Evolutionary conservation across 2,888 invertebrate genomes (phyloP), one percentile per base, ranked within the genome.

Genomic region (Tetanocera ferruginea): DNA sequence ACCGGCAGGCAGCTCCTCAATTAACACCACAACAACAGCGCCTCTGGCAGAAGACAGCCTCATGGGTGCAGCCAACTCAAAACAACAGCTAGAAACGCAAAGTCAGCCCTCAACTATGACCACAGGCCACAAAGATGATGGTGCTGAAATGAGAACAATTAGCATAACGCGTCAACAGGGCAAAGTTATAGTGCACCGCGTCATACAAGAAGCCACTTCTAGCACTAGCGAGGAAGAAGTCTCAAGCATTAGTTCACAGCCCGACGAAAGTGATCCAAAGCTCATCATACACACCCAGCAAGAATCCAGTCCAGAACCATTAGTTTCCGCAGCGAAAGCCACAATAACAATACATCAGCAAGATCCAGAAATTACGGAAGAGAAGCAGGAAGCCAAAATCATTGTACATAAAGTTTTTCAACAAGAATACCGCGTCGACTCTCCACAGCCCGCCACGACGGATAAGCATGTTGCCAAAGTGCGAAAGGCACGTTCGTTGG

Each of bases 401-500:
- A 87, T 88, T 78, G 83, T 86, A 43, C 87, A 87, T 60, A 79
- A 84, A 57, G 80, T 86, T 5, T 75, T 55, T 6, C 64, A 73
- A n/a, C 66, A 62, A 51, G 49, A 74, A 11, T 71, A 79, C 34
- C 79, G 79, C 0, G 80, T 74, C 14, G 79, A 77, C 14, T 80
- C 77, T 4, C 82, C 83, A 4, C 79, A 80, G 57, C 82, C 82
- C 77, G 83, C 79, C 76, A 83, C 83, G 74, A 83, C 14, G 71
- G 76, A 6, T 14, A 73, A 28, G 6, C 71, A 6, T 25, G 0
- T 85, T 85, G 0, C 83, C 83, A 71, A 80, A 31, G 2, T 71
- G 43, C 34, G 28, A 6, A 64, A 66, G 34, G 3, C 14, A 5
- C 67, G 69, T n/a, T 69, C 51, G 11, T 14, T 55, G 17, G 57